Evolutionary conservation across 2,888 invertebrate genomes (phyloP).

Genomic region (Lamellibrachia columna): DNA sequence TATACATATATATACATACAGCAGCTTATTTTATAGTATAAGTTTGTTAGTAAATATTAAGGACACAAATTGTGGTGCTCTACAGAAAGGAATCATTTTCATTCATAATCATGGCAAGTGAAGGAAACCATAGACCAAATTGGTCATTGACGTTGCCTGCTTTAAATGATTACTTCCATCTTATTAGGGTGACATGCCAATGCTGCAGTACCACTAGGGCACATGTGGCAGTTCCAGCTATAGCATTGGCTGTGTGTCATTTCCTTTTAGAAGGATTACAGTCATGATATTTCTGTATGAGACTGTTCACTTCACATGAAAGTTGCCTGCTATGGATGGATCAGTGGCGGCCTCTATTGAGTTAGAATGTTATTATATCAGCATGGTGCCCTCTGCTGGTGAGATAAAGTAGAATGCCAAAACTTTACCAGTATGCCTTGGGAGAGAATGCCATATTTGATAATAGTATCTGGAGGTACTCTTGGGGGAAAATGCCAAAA

Average conservation of each 20-base stretch:
- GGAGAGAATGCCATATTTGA: background rate
- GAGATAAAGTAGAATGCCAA: background rate
- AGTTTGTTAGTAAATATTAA: too few relatives aligned
- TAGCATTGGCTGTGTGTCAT: background rate
- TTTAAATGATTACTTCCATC: background rate
- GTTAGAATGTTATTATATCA: background rate
- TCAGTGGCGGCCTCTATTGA: constrained; percentile 1
- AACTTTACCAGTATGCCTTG: background rate
- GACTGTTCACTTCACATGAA: background rate
- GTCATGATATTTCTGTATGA: background rate
- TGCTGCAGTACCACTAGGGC: background rate
- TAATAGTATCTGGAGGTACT: background rate
- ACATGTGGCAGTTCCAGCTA: background rate
- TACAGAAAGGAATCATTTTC: too few relatives aligned
- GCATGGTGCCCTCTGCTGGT: background rate
- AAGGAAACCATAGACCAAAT: background rate
- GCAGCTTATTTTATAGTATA: too few relatives aligned
- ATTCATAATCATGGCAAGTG: too few relatives aligned
- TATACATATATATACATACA: too few relatives aligned
- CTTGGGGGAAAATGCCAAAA: background rate
- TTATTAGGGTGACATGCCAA: background rate
- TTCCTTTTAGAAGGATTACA: background rate
- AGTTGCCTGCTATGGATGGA: background rate
- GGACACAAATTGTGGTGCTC: too few relatives aligned
- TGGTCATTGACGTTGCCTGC: background rate